Base-by-base conservation (phyloP, 2,797 vertebrate species). In the Peromyscus melanophrys region DNA sequence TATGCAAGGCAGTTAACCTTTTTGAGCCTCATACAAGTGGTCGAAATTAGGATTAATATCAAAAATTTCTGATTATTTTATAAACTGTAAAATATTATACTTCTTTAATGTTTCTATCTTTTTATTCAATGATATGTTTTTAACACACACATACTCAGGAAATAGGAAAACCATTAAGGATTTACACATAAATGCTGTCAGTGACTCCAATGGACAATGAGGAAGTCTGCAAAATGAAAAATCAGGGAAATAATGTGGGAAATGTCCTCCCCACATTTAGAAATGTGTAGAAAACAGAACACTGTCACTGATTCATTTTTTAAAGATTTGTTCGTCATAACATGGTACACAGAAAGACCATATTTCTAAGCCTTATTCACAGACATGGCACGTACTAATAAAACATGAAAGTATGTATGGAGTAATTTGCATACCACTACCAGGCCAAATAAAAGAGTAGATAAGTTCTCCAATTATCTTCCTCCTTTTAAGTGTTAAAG, bases 181-280 rank as follows among this genome's bases (percentile, higher is more conserved):
- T 34, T 52, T 9, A 80, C 71, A 91, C 43, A 95, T 81, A 61
- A 71, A 71, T 82, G 21, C 1, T 77, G 34, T 84, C 61, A 63
- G 55, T 34, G 9, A 86, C 49, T 80, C 77, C 67, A 85, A 55
- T 59, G 17, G 16, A 34, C n/a, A 88, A 95, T 19, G 90, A 73
- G 27, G 12, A 69, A 87, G 4, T 37, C 77, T 63, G 84, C 11
- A 63, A 92, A 90, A 61, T 46, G n/a, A 90, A 88, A 92, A 84
- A 84, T 46, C 85, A 81, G 46, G 86, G 27, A 87, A 27, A n/a
- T 4, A 77, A 52, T 0, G 17, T 63, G 12, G 16, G 73, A 90
- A 75, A 57, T 83, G 7, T 90, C 87, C 96, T 78, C 69, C 49
- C n/a, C n/a, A n/a, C n/a, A n/a, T n/a, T n/a, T n/a, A n/a, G n/a